Evolutionary conservation across 2,113 vertebrate genomes (phyloP).

Genomic region (Sakesphorus luctuosus): DNA sequence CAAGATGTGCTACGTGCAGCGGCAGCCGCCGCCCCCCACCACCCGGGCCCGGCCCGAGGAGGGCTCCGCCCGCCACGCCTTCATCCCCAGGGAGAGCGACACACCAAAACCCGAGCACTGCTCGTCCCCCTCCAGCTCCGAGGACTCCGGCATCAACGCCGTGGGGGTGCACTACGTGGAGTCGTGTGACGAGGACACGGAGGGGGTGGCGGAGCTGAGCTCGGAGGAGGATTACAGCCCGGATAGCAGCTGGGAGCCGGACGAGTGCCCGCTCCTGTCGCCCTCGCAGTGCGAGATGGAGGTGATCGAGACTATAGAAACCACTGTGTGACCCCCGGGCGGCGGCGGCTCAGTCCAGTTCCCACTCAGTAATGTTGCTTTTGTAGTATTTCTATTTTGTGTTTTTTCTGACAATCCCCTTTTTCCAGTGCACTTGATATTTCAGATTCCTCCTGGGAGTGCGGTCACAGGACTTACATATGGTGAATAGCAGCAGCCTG

Average conservation of each 20-base stretch:
- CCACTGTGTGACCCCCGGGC: conserved; percentile 84
- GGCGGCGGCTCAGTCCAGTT: not conserved
- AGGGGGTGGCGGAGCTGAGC: conserved; percentile 84
- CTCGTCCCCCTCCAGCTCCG: conserved; percentile 94
- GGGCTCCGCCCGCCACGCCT: conserved; percentile 69
- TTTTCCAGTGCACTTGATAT: conserved; percentile 57
- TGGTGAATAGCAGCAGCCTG: conserved; percentile 37
- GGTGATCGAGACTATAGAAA: conserved; percentile 98
- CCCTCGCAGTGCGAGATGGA: conserved; percentile 94
- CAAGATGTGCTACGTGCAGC: conserved; percentile 98
- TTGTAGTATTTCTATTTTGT: conserved; percentile 67
- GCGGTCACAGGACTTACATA: not conserved
- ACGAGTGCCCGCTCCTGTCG: conserved; percentile 89
- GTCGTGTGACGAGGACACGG: conserved; percentile 92
- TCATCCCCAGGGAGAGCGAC: conserved; percentile 79
- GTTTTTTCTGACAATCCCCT: conserved; percentile 50
- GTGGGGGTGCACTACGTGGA: conserved; percentile 91
- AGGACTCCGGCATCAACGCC: conserved; percentile 97
- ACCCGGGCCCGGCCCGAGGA: conserved; percentile 67
- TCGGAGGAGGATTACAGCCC: conserved; percentile 92
- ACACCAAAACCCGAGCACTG: conserved; percentile 92
- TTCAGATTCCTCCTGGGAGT: conserved; percentile 15
- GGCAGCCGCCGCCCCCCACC: conserved; percentile 76
- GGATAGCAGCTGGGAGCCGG: conserved; percentile 92
- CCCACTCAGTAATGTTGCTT: conserved; percentile 35